Percentiles rank a stretch among this genome's conserved stretches.
Evolutionary conservation across 1,140 invertebrate genomes (phyloP).

Genomic region (Drosophila sechellia): DNA sequence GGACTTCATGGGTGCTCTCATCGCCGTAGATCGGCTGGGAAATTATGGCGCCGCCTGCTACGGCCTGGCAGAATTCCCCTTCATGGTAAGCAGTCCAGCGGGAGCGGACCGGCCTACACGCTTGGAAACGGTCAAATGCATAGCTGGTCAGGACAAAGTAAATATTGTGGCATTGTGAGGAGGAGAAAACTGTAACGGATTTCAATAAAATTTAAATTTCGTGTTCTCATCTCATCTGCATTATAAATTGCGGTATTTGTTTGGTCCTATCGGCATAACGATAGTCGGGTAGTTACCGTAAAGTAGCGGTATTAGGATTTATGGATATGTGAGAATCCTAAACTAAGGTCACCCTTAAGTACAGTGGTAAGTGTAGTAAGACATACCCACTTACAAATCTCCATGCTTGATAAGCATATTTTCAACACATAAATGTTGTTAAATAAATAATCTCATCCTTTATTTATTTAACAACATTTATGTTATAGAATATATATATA

Average conservation of each 20-base stretch:
- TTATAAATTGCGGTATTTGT: too few relatives aligned
- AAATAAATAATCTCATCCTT: too few relatives aligned
- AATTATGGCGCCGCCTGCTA: constrained; percentile 93
- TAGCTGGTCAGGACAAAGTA: constrained; percentile 2
- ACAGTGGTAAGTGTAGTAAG: neutral
- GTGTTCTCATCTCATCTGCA: too few relatives aligned
- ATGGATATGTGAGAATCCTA: neutral
- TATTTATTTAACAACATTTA: too few relatives aligned
- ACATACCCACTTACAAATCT: too few relatives aligned
- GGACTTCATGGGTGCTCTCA: constrained; percentile 92
- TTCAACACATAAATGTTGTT: too few relatives aligned
- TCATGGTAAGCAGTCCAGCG: constrained; percentile 84
- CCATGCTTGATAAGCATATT: too few relatives aligned
- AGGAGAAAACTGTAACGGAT: neutral
- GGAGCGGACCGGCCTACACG: neutral
- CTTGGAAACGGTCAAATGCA: constrained; percentile 49
- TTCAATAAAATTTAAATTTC: constrained; percentile 5
- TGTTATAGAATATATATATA: too few relatives aligned
- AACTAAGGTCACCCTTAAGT: neutral
- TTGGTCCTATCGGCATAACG: too few relatives aligned
- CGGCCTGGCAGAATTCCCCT: constrained; percentile 91
- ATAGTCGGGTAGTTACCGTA: neutral
- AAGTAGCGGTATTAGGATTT: neutral
- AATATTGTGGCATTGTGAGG: constrained; percentile 13
- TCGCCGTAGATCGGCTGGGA: constrained; percentile 91